Evolutionary conservation across 1,140 invertebrate genomes (phyloP), one percentile per base, ranked within the genome.

Genomic region (Lepidurus packardi): DNA sequence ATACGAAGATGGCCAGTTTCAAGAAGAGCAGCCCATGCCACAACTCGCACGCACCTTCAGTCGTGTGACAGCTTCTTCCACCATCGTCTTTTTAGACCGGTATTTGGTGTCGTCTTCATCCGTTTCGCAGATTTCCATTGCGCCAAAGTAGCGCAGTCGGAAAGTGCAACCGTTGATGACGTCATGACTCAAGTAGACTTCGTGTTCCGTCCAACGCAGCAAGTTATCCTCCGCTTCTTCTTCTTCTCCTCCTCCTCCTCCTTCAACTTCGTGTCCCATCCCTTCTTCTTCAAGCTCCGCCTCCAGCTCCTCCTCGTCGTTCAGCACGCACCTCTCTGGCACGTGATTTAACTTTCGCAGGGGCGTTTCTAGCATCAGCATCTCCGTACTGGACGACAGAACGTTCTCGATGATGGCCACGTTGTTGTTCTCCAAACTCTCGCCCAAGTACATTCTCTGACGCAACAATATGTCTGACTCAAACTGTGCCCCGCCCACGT

Each of bases 61-160:
- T 88, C 96, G 93, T 83, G 92, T 93, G 83, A 98, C 96, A 83
- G 96, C 96, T 87, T 98, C 95, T 88, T 98, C 95, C 81, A 97
- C 96, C 90, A 94, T 94, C 87, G 92, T 90, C 88, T 94, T 94
- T 90, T 93, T 94, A 86, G 91, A 90, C 82, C 92, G 87, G 76
- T 80, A 80, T 80, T 81, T 82, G 74, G 80, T 79, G n/a, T 78
- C 78, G 53, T 80, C 76, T 85, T 92, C 91, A 80, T 83, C 83
- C 75, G 74, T 79, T 88, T 93, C 92, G 84, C 93, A 92, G 83
- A 93, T 91, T 87, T 93, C 92, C 85, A 93, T 91, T 81, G 92
- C 93, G 85, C 92, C 92, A 82, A 93, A 90, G 88, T 93, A 93
- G 81, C 90, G 88, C 80, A 93, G 90, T 81, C 91, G 90, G 88